Conservation (phyloP, 2,797 vertebrate species). For the Lophura swinhoii region DNA sequence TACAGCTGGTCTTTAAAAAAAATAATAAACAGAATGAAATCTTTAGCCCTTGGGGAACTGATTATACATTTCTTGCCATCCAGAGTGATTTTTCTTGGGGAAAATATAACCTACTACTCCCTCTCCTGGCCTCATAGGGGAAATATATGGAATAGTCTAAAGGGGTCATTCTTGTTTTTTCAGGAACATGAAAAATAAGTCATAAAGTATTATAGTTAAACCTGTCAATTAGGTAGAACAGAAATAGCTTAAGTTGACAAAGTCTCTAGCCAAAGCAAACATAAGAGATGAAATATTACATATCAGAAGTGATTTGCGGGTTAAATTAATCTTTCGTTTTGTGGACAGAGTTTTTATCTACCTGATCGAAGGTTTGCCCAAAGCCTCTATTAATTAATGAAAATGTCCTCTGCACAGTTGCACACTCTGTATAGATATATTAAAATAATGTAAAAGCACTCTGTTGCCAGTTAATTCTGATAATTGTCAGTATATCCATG, state of each 20-base stretch:
- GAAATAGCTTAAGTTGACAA: conserved; percentile 2
- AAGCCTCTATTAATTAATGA: conserved; percentile 42
- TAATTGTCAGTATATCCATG: background rate
- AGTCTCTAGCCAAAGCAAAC: conserved; percentile 16
- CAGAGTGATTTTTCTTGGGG: background rate
- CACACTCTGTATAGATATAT: background rate
- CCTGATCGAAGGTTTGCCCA: conserved; percentile 6
- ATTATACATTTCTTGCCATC: background rate
- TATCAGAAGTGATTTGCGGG: conserved; percentile 35
- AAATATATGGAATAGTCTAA: conserved; percentile 75
- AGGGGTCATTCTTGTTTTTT: conserved; percentile 82
- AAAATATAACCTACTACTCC: conserved; percentile 60
- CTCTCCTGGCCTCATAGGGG: conserved; percentile 58
- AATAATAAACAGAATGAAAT: background rate
- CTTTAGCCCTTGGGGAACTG: background rate
- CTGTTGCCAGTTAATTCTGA: background rate
- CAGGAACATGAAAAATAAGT: conserved; percentile 44
- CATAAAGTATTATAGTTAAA: background rate
- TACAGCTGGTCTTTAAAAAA: background rate
- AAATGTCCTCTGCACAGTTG: background rate
- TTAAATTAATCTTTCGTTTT: conserved; percentile 32
- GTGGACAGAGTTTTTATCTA: conserved; percentile 22
- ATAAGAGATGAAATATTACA: conserved; percentile 34
- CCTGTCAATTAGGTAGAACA: conserved; percentile 7
- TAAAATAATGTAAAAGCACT: too few species aligned